phyloP scores from a whole-genome alignment of 2,113 vertebrate species.

The Taxidea taxus region DNA sequence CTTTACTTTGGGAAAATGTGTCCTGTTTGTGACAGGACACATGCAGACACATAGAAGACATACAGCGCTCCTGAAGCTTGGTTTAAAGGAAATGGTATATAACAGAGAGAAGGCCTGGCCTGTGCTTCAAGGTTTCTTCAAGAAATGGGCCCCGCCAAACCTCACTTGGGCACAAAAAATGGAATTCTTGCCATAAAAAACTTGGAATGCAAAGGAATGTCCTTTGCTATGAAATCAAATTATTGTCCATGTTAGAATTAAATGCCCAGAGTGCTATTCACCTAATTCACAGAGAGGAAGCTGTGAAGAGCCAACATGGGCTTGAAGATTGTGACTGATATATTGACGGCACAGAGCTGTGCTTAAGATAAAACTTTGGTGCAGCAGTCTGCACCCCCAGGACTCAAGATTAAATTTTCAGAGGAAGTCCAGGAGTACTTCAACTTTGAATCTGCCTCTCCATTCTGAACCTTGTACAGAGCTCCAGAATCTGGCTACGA shows the following conservation, averaged over 20 bases:
- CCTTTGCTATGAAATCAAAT: slow-evolving; percentile 17
- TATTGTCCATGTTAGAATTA: neutral
- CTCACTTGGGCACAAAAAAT: neutral
- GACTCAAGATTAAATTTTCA: neutral
- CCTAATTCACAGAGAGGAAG: neutral
- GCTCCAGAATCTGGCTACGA: neutral
- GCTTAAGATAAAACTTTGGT: neutral
- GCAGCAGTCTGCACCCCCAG: neutral
- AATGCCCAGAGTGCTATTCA: neutral
- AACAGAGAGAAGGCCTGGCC: neutral
- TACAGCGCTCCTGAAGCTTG: neutral
- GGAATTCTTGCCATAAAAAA: neutral
- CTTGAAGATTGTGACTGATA: neutral
- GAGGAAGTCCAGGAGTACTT: neutral
- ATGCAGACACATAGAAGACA: neutral
- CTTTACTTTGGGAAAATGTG: neutral
- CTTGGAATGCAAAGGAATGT: neutral
- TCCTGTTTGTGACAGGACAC: neutral
- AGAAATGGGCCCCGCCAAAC: neutral
- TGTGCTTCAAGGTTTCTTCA: neutral
- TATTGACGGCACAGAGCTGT: neutral
- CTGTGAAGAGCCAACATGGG: neutral
- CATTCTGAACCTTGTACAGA: neutral
- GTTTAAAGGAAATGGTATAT: neutral
- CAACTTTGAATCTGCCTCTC: neutral